Base-by-base conservation (phyloP, 2,797 vertebrate genomes). In the Lacerta agilis region DNA sequence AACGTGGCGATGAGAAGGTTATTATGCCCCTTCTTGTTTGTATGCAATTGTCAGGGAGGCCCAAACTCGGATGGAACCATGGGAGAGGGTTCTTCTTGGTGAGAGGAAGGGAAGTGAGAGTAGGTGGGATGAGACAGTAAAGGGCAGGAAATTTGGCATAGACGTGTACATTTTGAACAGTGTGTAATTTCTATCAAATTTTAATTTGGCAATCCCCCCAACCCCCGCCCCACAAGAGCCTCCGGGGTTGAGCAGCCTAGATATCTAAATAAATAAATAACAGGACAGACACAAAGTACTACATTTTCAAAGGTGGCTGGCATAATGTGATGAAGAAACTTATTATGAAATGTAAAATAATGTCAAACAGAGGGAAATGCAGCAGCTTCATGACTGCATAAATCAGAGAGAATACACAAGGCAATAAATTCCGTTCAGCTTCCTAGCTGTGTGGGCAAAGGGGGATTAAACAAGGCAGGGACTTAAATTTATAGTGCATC, bases 391-490 rank as follows among this genome's bases (percentile, higher is more conserved):
- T 90, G 94, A 94, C 94, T 95, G 93, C 95, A 95, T 95, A 95
- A 96, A 96, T 96, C 95, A 95, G 90, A 82, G 85, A 92, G 87
- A 95, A 95, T 88, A 92, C 82, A 1, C 91, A 93, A 95, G 86
- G 94, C 92, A 94, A 96, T 95, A 95, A 95, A 96, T 95, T 94
- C 80, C 86, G 94, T 92, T 95, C 94, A 92, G 92, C 95, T 96
- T 95, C 94, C 92, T 94, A 23, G 85, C 94, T 95, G 91, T 94
- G 93, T 95, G 93, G 93, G 95, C 94, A 95, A 95, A 95, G 87
- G 91, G 94, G 94, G 95, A 95, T 94, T 95, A 95, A 96, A 93
- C 88, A 95, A 95, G 94, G 93, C 94, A 94, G 92, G 91, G 92
- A 93, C 88, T 96, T 93, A 95, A 96, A 95, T 96, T 95, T 95